A percentile compares a stretch with the other conserved stretches of the same genome.
phyloP scores from a whole-genome alignment of 1,140 invertebrate species.

The Scaptomyza hsui region DNA sequence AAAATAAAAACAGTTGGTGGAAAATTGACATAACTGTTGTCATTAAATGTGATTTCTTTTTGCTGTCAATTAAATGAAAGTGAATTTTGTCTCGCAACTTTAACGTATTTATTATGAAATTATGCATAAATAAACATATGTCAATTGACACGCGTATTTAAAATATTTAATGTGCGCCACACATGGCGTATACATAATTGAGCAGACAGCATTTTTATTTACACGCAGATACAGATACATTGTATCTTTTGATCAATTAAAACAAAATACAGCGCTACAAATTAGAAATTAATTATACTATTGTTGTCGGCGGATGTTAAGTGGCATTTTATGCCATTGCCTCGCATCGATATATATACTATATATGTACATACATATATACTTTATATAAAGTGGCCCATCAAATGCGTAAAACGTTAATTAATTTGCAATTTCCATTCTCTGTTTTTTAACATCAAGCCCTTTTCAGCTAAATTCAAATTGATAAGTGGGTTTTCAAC shows the following conservation, averaged over 20 bases:
- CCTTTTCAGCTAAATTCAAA: not conserved
- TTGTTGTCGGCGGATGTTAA: conserved; percentile 21
- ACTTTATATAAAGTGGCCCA: conserved; percentile 15
- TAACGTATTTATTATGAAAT: not conserved
- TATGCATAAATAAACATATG: conserved; percentile 8
- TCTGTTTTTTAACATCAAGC: not conserved
- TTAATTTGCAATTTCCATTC: conserved; percentile 24
- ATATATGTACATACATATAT: too few relatives aligned
- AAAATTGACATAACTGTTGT: conserved; percentile 47
- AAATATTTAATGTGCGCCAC: too few relatives aligned
- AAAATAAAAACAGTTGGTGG: too few relatives aligned
- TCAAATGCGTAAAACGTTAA: conserved; percentile 20
- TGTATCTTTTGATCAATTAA: not conserved
- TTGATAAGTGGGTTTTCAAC: conserved; percentile 8
- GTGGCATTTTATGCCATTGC: conserved; percentile 23
- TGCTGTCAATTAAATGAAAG: conserved; percentile 70
- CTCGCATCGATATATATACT: not conserved
- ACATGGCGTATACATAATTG: too few relatives aligned
- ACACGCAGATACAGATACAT: too few relatives aligned
- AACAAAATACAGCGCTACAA: conserved; percentile 26
- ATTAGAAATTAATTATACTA: conserved; percentile 72
- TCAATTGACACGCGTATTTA: too few relatives aligned
- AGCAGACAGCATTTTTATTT: too few relatives aligned
- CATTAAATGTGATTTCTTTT: conserved; percentile 60
- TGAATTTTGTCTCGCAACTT: too few relatives aligned